Evolutionary conservation across 2,113 vertebrate genomes (phyloP).

Genomic region (Callochromis pleurospilus): DNA sequence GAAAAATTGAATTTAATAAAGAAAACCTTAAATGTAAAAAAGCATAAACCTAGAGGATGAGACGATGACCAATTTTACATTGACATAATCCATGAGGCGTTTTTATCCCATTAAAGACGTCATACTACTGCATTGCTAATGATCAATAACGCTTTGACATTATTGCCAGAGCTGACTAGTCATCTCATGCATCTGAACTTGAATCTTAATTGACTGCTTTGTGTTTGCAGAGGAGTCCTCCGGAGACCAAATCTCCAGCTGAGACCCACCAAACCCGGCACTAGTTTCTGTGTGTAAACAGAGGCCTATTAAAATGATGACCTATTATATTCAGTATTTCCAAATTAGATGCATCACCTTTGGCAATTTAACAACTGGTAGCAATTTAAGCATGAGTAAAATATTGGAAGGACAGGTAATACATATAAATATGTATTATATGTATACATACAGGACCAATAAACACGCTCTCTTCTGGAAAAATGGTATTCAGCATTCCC

Average conservation of each 20-base stretch:
- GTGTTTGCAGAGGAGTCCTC: constrained; percentile 23
- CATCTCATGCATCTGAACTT: not conserved
- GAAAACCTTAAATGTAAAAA: not conserved
- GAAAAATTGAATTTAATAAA: not conserved
- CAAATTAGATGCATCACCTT: not conserved
- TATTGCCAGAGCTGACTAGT: constrained; percentile 6
- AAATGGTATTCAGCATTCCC: not conserved
- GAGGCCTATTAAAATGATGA: not conserved
- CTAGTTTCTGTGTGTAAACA: not conserved
- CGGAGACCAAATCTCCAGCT: constrained; percentile 41
- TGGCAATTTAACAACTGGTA: not conserved
- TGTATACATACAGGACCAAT: not conserved
- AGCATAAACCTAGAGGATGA: not conserved
- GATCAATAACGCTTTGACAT: constrained; percentile 13
- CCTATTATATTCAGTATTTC: not conserved
- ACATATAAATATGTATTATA: not conserved
- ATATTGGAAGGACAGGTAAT: not conserved
- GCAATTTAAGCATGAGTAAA: not conserved
- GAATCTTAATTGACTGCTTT: constrained; percentile 64
- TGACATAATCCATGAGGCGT: not conserved
- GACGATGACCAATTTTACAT: not conserved
- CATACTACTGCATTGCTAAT: constrained; percentile 21
- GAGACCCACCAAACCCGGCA: constrained; percentile 2
- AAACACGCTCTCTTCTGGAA: not conserved
- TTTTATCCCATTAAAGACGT: not conserved